phyloP scores from a whole-genome alignment of 2,113 vertebrate genomes.

The Clupea harengus region DNA sequence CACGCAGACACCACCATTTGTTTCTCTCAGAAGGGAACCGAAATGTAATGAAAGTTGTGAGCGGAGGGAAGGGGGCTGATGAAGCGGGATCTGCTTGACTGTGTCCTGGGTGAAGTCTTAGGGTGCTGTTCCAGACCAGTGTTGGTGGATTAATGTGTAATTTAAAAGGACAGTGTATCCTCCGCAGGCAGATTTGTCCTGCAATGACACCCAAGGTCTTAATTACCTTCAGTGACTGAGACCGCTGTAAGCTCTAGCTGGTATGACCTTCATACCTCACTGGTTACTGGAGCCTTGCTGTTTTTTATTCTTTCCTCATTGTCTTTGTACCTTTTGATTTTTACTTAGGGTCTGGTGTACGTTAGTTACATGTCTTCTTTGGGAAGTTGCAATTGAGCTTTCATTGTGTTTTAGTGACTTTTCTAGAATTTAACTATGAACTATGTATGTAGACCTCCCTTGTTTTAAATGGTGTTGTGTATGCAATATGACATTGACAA shows the following conservation, averaged over 20 bases:
- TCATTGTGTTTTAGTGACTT: neutral
- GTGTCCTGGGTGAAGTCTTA: neutral
- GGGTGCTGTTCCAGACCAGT: constrained; percentile 1
- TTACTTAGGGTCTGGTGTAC: neutral
- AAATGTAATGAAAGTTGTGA: neutral
- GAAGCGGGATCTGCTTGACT: neutral
- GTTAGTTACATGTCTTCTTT: neutral
- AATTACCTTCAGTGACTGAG: constrained; percentile 35
- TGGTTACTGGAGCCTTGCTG: constrained; percentile 23
- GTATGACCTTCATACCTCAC: constrained; percentile 38
- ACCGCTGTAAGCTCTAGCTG: neutral
- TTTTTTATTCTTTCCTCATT: neutral
- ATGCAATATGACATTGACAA: neutral
- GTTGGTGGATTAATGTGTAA: constrained; percentile 43
- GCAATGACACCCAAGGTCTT: constrained; percentile 28
- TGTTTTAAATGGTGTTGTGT: neutral
- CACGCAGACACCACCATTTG: neutral
- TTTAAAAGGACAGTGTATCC: constrained; percentile 39
- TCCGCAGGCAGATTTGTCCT: constrained; percentile 27
- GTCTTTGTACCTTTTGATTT: neutral
- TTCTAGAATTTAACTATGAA: neutral
- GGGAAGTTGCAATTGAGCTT: neutral
- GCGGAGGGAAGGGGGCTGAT: neutral
- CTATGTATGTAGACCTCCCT: neutral
- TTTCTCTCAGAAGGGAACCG: neutral